Conservation (phyloP, 2,888 invertebrate genomes). For the Rhimphoctona megacephalus region DNA sequence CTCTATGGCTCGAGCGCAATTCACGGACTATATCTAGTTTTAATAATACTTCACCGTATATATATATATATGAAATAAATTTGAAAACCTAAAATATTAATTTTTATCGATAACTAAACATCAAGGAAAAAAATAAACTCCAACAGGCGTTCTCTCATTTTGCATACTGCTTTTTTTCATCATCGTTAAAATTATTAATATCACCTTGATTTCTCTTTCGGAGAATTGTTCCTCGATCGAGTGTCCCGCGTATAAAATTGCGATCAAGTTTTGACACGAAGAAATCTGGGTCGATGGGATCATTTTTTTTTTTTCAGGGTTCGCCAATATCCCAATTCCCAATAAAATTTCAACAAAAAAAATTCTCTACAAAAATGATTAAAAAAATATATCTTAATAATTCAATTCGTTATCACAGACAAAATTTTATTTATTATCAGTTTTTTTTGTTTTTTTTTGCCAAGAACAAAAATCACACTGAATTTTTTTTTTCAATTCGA, state of each 20-base stretch:
- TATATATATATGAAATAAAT: background rate
- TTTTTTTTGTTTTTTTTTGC: background rate
- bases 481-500: no score
- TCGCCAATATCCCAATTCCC: background rate
- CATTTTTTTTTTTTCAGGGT: background rate
- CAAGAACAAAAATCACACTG: background rate
- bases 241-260: background rate
- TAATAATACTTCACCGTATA: no score
- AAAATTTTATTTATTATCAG: background rate
- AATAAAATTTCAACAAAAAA: background rate
- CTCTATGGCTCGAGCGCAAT: background rate
- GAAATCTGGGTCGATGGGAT: conserved; percentile 10
- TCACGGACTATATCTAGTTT: background rate
- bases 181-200: background rate
- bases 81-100: background rate
- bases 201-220: conserved; percentile 46
- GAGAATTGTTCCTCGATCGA: conserved; percentile 45
- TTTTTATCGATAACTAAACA: background rate
- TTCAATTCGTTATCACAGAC: background rate
- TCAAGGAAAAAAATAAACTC: conserved; percentile 6
- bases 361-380: background rate
- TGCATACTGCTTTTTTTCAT: conserved; percentile 25
- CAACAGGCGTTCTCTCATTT: conserved; percentile 13
- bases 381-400: background rate
- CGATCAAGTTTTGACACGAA: conserved; percentile 11